A percentile compares a stretch with the other conserved stretches of the same genome.
These are phyloP conservation scores for Lasioglossum zephyrum DNA, from an alignment of 2,888 invertebrate species.

Conservation along the genomic window DNA sequence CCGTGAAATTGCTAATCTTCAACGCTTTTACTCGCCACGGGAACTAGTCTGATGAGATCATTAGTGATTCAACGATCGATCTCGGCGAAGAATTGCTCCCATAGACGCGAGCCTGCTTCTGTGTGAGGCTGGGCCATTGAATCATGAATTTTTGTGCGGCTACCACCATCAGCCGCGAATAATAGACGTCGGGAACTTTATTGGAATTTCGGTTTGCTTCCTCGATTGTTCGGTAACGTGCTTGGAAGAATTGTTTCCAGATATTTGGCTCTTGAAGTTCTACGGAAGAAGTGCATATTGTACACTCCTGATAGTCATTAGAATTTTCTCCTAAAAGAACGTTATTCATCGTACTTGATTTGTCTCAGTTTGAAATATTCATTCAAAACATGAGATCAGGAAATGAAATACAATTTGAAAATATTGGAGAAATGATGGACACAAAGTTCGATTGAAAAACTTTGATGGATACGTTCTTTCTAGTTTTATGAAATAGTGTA, in stretches of 20 bases:
- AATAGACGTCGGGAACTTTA: background rate
- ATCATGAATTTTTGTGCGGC: background rate
- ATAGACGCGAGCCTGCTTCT: background rate
- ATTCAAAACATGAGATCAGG: background rate
- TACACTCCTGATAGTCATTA: background rate
- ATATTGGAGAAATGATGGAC: too few relatives aligned
- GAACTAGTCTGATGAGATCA: slow-evolving; percentile 17
- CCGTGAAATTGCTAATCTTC: slow-evolving; percentile 13
- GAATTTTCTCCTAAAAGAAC: background rate
- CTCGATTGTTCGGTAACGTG: too few relatives aligned
- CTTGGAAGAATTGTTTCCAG: background rate
- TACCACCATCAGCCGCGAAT: background rate
- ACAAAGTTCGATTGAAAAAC: too few relatives aligned
- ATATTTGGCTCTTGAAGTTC: background rate
- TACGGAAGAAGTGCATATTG: background rate
- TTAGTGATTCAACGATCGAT: slow-evolving; percentile 9
- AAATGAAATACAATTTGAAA: too few relatives aligned
- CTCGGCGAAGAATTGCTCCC: background rate
- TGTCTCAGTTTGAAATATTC: background rate
- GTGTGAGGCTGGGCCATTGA: background rate
- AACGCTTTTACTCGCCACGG: slow-evolving; percentile 2
- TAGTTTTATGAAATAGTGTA: too few relatives aligned
- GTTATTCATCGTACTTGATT: background rate
- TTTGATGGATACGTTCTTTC: too few relatives aligned
- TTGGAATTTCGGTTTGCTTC: background rate